Evolutionary conservation across 2,888 invertebrate genomes (phyloP).

Genomic region (Syrphus vitripennis): DNA sequence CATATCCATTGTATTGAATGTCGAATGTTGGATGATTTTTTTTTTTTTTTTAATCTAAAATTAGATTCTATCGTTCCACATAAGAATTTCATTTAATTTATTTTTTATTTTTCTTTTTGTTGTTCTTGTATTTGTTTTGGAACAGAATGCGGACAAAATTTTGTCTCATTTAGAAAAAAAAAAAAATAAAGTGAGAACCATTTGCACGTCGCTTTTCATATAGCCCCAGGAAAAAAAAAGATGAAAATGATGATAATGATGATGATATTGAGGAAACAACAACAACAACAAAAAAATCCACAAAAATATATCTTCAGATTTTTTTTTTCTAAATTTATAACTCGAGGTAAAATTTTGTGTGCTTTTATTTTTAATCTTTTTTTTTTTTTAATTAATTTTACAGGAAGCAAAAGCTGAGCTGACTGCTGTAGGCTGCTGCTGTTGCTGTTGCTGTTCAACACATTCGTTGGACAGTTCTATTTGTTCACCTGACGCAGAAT

Average conservation of each 20-base stretch:
- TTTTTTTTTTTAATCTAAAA: constrained; percentile 42
- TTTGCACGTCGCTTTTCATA: constrained; percentile 7
- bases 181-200: constrained; percentile 19
- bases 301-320: constrained; percentile 28
- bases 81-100: constrained; percentile 28
- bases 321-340: constrained; percentile 58
- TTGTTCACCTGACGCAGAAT: constrained; percentile 56
- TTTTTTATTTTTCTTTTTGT: constrained; percentile 16
- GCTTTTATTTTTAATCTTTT: constrained; percentile 5
- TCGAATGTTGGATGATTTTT: constrained; percentile 56
- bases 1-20: constrained; percentile 68
- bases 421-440: constrained; percentile 15
- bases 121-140: constrained; percentile 45
- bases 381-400: constrained; percentile 9
- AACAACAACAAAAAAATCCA: background rate
- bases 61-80: constrained; percentile 66
- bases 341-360: constrained; percentile 47
- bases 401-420: constrained; percentile 39
- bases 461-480: constrained; percentile 18
- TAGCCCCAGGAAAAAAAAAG: constrained; percentile 18
- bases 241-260: background rate
- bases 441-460: constrained; percentile 18
- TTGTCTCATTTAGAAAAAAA: constrained; percentile 11
- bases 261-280: background rate
- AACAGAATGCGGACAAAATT: constrained; percentile 53